phyloP scores from a whole-genome alignment of 2,888 invertebrate species.

The Cephus runcator region DNA sequence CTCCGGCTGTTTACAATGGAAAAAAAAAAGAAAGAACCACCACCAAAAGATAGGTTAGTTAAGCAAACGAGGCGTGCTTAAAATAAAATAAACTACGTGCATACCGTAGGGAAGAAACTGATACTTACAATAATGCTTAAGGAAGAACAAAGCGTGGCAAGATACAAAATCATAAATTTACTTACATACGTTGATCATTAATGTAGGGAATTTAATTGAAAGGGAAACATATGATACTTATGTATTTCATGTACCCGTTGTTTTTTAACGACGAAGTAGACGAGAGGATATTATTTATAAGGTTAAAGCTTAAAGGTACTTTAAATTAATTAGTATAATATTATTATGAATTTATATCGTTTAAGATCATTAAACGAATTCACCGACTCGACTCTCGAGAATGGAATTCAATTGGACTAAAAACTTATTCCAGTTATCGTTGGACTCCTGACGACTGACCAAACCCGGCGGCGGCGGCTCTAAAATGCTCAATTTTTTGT shows the following conservation, averaged over 20 bases:
- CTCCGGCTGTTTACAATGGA: constrained; percentile 36
- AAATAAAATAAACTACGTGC: constrained; percentile 8
- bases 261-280: too few species aligned
- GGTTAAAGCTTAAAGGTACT: too few species aligned
- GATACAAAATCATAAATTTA: too few species aligned
- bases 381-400: constrained; percentile 65
- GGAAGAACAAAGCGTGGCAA: not conserved
- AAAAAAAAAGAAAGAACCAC: constrained; percentile 33
- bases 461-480: constrained; percentile 61
- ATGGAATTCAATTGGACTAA: constrained; percentile 67
- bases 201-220: too few species aligned
- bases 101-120: constrained; percentile 20
- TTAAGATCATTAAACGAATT: constrained; percentile 61
- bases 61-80: constrained; percentile 8
- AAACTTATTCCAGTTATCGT: constrained; percentile 68
- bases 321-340: not conserved
- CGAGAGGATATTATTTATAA: too few species aligned
- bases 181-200: too few species aligned
- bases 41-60: constrained; percentile 32
- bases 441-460: constrained; percentile 62
- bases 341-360: constrained; percentile 14
- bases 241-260: too few species aligned
- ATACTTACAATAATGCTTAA: not conserved
- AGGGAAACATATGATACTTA: too few species aligned
- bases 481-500: constrained; percentile 58